phyloP scores from a whole-genome alignment of 2,113 vertebrate genomes.

The Physeter macrocephalus region DNA sequence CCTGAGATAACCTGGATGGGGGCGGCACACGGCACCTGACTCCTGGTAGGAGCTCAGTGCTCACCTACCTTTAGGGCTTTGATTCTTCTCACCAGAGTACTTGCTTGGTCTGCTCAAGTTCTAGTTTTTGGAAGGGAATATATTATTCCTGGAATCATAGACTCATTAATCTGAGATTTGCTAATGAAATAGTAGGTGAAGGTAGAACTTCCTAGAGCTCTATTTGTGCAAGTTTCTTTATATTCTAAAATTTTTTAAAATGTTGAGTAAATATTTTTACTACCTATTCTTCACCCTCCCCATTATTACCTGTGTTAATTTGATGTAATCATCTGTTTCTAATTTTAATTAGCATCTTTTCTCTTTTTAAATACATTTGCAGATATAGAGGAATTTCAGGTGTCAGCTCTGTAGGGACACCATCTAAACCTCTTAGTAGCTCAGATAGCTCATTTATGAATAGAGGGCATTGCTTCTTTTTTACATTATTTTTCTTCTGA shows the following conservation, averaged over 20 bases:
- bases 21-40: background rate
- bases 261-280: background rate
- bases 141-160: background rate
- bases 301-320: background rate
- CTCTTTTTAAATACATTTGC: background rate
- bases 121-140: background rate
- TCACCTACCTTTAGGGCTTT: background rate
- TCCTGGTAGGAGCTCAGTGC: background rate
- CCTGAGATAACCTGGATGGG: background rate
- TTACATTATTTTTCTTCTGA: background rate
- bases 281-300: background rate
- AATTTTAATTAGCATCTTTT: background rate
- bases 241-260: background rate
- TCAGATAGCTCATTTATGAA: background rate
- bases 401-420: background rate
- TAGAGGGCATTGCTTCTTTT: background rate
- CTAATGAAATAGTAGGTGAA: background rate
- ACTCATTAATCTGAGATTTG: background rate
- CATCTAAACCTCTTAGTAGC: background rate
- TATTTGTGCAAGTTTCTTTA: background rate
- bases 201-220: background rate
- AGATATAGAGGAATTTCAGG: background rate
- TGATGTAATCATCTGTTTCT: background rate
- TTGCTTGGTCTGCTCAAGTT: background rate
- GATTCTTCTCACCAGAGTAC: background rate